A percentile compares a stretch with the other conserved stretches of the same genome.
Evolutionary conservation across 2,888 invertebrate species (phyloP).

Genomic region (Cephonodes hylas): DNA sequence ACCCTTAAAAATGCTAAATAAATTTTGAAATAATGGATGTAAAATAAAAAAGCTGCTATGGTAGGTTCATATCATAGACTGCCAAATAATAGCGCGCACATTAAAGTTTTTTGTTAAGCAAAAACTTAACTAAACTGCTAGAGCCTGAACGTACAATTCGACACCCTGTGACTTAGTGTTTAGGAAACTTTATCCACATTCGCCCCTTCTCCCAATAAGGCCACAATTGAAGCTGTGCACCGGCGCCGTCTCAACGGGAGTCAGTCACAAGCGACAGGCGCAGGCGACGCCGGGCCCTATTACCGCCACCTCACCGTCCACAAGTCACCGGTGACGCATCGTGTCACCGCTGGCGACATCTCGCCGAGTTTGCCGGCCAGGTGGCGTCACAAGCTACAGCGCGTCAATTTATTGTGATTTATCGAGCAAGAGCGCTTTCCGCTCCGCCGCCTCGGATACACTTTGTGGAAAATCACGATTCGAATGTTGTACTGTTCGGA

Average conservation of each 20-base stretch:
- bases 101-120: no score
- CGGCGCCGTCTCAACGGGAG: background rate
- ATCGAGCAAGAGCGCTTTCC: slow-evolving; percentile 10
- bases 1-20: no score
- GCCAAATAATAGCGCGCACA: no score
- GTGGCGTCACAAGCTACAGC: slow-evolving; percentile 25
- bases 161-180: no score
- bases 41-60: no score
- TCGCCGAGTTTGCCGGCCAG: slow-evolving; percentile 25
- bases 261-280: background rate
- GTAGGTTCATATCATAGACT: no score
- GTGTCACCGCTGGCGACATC: slow-evolving; percentile 19
- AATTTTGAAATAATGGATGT: no score
- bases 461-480: background rate
- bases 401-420: slow-evolving; percentile 20
- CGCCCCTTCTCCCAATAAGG: background rate
- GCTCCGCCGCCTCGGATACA: background rate
- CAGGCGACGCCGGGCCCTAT: background rate
- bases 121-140: no score
- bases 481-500: background rate
- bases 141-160: no score
- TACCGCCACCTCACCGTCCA: background rate
- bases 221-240: background rate
- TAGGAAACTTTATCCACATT: background rate
- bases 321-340: slow-evolving; percentile 38